phyloP scores from a whole-genome alignment of 23 tunicate species.

The Ciona savignyi region DNA sequence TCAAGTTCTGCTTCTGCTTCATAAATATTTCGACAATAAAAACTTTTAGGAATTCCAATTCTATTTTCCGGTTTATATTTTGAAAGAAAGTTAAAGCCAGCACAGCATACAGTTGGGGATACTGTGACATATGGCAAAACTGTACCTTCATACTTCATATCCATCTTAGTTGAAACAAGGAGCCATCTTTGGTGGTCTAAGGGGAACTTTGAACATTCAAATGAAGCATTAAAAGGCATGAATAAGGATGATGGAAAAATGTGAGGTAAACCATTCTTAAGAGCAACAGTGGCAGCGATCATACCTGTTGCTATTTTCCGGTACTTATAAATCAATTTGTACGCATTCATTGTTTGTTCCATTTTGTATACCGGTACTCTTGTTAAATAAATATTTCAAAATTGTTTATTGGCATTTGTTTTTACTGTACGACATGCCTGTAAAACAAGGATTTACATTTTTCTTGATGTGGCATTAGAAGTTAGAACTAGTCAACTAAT shows the following conservation, averaged over 20 bases:
- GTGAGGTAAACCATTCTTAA: constrained; percentile 48
- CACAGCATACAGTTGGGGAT: constrained; percentile 22
- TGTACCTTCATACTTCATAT: constrained; percentile 1
- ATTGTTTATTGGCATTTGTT: no score
- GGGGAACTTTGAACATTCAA: constrained; percentile 7
- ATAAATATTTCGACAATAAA: constrained; percentile 37
- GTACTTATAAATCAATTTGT: constrained; percentile 23
- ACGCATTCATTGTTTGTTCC: constrained; percentile 6
- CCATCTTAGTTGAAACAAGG: constrained; percentile 25
- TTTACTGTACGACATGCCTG: no score
- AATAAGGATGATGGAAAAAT: constrained; percentile 34
- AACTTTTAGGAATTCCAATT: constrained; percentile 66
- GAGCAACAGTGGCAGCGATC: constrained; percentile 27
- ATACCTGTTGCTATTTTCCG: constrained; percentile 37
- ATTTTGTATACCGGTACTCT: no score
- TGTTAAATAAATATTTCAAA: no score
- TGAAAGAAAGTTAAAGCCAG: constrained; percentile 44
- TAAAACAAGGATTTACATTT: no score
- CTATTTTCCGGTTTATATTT: constrained; percentile 13
- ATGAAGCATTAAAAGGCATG: constrained; percentile 54
- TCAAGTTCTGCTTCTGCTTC: constrained; percentile 49
- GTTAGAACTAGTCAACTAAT: no score
- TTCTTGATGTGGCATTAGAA: no score
- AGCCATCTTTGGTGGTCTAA: constrained; percentile 21
- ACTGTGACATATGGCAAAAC: constrained; percentile 48